These are phyloP conservation scores for Festucalex cinctus DNA, from an alignment of 2,113 vertebrate species.

Conservation along the genomic window DNA sequence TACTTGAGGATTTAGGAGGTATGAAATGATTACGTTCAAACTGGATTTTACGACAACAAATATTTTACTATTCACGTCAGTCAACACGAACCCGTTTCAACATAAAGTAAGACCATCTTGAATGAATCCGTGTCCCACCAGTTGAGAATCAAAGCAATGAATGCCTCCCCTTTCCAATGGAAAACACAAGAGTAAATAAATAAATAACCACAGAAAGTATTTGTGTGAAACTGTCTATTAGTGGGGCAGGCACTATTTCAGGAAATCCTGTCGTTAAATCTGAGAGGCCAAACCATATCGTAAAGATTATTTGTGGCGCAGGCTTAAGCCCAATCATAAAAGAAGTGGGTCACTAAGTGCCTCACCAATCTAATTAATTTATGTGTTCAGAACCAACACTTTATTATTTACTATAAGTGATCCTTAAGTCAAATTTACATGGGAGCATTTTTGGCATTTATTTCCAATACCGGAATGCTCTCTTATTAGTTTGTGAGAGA, in stretches of 20 bases:
- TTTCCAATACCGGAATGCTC: slow-evolving; percentile 19
- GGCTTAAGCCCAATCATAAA: neutral
- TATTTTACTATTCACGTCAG: no score
- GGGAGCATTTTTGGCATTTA: neutral
- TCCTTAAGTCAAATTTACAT: neutral
- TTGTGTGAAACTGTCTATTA: neutral
- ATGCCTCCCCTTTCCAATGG: no score
- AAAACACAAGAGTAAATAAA: no score
- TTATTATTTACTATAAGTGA: no score
- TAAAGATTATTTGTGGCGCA: neutral
- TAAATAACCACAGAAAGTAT: neutral
- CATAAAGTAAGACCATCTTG: no score
- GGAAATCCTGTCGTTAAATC: neutral
- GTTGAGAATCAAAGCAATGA: no score
- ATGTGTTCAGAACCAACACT: neutral
- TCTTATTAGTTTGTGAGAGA: slow-evolving; percentile 13
- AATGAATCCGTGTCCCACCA: no score
- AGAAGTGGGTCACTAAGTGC: neutral
- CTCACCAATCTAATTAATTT: neutral
- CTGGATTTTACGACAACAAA: no score
- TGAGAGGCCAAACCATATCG: neutral
- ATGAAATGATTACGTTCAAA: neutral
- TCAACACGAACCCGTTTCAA: no score
- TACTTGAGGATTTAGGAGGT: neutral
- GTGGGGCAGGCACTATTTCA: neutral